These are phyloP conservation scores for Oreotragus oreotragus DNA, from an alignment of 2,113 vertebrate species.

Conservation along the genomic window DNA sequence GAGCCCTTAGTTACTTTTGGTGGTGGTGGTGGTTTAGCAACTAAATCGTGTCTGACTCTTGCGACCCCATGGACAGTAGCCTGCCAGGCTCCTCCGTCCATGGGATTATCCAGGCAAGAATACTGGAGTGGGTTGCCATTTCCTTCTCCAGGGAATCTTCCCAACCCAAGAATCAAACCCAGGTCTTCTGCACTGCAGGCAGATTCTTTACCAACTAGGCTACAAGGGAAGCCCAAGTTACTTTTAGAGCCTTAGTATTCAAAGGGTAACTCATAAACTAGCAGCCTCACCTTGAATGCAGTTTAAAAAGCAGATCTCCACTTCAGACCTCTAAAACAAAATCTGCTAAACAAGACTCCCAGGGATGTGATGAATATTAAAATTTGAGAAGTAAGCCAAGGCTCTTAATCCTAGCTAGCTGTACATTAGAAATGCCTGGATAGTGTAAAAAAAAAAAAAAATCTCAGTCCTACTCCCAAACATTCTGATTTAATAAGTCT, in stretches of 20 bases:
- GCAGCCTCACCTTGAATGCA: background rate
- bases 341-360: background rate
- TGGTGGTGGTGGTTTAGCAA: background rate
- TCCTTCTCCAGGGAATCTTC: background rate
- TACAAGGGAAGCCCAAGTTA: background rate
- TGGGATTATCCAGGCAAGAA: background rate
- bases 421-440: background rate
- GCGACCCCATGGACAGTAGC: background rate
- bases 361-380: background rate
- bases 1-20: background rate
- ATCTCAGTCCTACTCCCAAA: background rate
- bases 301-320: background rate
- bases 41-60: background rate
- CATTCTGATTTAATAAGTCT: background rate
- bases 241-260: background rate
- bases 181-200: background rate
- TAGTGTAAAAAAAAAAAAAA: background rate
- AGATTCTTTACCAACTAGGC: background rate
- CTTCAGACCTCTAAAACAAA: background rate
- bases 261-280: background rate
- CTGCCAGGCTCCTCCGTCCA: background rate
- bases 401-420: background rate
- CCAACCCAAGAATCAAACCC: background rate
- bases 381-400: background rate
- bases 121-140: background rate